These are phyloP conservation scores for Tenualosa thibaudeaui DNA, from an alignment of 2,797 vertebrate species.

Conservation along the genomic window DNA sequence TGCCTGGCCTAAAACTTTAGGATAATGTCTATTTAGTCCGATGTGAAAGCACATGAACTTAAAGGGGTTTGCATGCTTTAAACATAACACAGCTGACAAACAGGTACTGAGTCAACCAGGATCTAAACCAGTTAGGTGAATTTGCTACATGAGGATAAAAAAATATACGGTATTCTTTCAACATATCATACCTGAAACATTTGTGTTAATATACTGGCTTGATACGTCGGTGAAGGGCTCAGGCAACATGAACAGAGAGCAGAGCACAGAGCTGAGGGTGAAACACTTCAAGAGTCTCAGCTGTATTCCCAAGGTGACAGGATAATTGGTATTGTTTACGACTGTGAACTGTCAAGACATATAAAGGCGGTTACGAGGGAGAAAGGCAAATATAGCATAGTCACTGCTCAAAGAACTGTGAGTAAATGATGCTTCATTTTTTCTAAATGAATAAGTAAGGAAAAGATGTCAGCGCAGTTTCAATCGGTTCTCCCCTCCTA, in stretches of 20 bases:
- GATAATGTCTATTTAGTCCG: too few relatives aligned
- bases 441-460: constrained; percentile 6
- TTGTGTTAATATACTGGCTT: neutral
- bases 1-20: neutral
- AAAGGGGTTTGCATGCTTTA: neutral
- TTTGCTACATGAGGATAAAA: neutral
- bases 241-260: neutral
- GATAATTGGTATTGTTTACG: neutral
- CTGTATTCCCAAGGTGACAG: constrained; percentile 5
- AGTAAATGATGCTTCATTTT: neutral
- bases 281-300: neutral
- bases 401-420: neutral
- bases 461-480: constrained; percentile 21
- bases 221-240: neutral
- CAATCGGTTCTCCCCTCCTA: constrained; percentile 25
- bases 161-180: neutral
- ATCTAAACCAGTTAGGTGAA: neutral
- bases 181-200: neutral
- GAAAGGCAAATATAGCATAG: neutral
- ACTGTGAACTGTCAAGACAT: neutral
- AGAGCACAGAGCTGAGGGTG: neutral
- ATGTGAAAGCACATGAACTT: neutral
- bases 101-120: neutral
- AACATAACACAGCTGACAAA: too few relatives aligned
- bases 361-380: neutral